Evolutionary conservation across 2,113 vertebrate species (phyloP).

Genomic region (Murina feae): DNA sequence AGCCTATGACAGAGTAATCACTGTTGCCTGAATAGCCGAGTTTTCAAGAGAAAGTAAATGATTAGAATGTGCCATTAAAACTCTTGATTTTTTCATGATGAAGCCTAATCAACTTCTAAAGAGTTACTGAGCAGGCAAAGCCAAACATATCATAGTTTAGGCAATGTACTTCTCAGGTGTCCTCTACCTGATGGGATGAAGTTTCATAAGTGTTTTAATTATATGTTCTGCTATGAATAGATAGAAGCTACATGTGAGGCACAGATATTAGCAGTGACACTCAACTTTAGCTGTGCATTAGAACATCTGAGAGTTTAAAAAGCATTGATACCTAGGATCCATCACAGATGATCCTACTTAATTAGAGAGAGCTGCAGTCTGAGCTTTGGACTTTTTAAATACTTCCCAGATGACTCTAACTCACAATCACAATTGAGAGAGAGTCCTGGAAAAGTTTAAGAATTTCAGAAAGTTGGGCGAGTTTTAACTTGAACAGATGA

Average conservation of each 20-base stretch:
- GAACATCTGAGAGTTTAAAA: background rate
- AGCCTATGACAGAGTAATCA: background rate
- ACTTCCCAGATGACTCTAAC: background rate
- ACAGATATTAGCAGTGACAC: background rate
- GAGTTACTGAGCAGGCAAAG: background rate
- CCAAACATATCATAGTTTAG: background rate
- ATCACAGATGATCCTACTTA: background rate
- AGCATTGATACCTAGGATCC: background rate
- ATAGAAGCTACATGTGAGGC: background rate
- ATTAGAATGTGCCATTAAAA: background rate
- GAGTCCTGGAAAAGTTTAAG: background rate
- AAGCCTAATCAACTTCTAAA: background rate
- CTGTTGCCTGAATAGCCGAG: background rate
- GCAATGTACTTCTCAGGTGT: background rate
- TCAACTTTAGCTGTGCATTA: background rate
- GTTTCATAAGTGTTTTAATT: background rate
- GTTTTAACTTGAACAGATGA: background rate
- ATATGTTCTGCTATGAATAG: background rate
- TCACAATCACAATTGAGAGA: background rate
- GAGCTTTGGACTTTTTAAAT: background rate
- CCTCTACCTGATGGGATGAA: background rate
- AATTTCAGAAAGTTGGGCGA: background rate
- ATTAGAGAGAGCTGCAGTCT: background rate
- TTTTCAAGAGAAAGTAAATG: background rate
- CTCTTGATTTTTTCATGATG: background rate